Conservation (phyloP, 2,113 vertebrate genomes). For the Podarcis muralis region DNA sequence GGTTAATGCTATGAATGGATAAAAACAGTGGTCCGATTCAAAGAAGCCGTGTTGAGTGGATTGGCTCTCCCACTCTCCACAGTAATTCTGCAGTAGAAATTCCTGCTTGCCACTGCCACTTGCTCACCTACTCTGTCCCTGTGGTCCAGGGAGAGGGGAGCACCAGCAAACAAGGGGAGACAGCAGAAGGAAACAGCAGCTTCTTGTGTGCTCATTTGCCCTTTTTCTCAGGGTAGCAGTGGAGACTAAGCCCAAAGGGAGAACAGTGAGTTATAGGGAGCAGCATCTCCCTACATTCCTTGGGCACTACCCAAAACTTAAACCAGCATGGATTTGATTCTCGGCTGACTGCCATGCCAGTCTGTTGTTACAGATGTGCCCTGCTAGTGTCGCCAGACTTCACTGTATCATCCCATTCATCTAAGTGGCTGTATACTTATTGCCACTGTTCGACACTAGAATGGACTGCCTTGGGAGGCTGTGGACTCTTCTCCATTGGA, state of each 20-base stretch:
- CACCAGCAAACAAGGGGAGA: no score
- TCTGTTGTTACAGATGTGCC: not conserved
- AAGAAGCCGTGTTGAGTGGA: not conserved
- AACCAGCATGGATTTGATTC: not conserved
- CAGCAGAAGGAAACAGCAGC: not conserved
- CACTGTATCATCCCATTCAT: not conserved
- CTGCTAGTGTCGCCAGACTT: not conserved
- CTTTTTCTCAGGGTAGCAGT: not conserved
- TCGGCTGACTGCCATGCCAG: not conserved
- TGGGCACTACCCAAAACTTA: not conserved
- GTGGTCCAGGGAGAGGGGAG: not conserved
- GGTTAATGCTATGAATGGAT: not conserved
- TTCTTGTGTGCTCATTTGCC: not conserved
- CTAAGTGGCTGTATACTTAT: not conserved
- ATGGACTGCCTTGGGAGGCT: no score
- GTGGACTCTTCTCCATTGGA: no score
- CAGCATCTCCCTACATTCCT: not conserved
- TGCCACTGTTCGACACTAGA: no score
- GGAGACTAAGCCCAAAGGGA: not conserved
- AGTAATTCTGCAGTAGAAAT: not conserved
- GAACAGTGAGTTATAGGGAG: no score
- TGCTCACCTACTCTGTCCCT: not conserved
- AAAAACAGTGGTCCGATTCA: not conserved
- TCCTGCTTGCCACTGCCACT: not conserved
- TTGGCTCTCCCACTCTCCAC: not conserved